Evolutionary conservation across 2,888 invertebrate species (phyloP), one percentile per base, ranked within the genome.

Genomic region (Lathronympha strigana): DNA sequence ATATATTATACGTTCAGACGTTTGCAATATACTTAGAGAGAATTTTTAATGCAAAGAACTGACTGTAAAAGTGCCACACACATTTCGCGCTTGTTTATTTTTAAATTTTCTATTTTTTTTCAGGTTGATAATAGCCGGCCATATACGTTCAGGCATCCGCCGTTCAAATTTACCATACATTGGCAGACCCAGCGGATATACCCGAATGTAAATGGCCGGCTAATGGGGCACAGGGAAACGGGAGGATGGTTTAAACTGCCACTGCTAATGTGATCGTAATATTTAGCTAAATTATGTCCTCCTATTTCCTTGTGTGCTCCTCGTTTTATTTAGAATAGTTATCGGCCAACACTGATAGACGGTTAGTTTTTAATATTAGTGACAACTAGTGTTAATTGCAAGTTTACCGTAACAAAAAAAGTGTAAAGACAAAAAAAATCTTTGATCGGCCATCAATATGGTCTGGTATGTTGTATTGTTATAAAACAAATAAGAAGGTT

Each of bases 331-430:
- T 50, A 68, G 69, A 79, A 79, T 77, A 69, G 76, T 77, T 79
- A 80, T 80, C 76, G 80, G 83, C 84, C 82, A 86, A 79, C 80
- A 86, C 80, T 77, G 76, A 47, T 72, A 77, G 81, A 78, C 77
- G 85, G 82, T 87, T 89, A 91, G 88, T 86, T 90, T 90, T 87
- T 90, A 90, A 90, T 84, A 87, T 92, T 92, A 92, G 92, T 91
- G 92, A 92, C 92, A 92, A 87, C 78, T 90, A 90, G 91, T 88
- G 86, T 86, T 88, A 83, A 82, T 81, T 82, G 84, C 83, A 86
- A 87, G 74, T 83, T 87, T 82, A 87, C 83, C 76, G 78, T 83
- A 55, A 60, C 71, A 80, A 79, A 81, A 77, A 73, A 76, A 73
- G 68, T 77, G 73, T 78, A 77, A 75, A 73, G 77, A 76, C 76